Percentiles rank a stretch among this genome's conserved stretches.
phyloP scores from a whole-genome alignment of 2,113 vertebrate genomes.

The Mustelus asterias region DNA sequence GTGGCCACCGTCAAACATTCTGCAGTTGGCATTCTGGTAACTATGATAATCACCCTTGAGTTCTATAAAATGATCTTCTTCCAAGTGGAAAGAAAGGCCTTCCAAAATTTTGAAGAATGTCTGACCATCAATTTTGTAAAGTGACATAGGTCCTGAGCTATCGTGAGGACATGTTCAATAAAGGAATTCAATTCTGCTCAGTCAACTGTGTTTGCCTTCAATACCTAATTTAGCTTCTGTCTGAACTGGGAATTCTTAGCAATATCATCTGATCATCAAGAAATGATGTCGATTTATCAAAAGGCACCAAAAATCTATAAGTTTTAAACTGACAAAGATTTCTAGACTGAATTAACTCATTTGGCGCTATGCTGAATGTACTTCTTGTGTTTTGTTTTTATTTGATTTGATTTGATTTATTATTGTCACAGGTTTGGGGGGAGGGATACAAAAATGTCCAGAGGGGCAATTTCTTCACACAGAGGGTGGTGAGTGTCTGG shows the following conservation, averaged over 20 bases:
- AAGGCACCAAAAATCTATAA: neutral
- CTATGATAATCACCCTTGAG: neutral
- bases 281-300: neutral
- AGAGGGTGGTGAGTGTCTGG: too few species aligned
- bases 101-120: neutral
- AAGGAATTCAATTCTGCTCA: neutral
- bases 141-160: neutral
- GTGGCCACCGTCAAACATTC: neutral
- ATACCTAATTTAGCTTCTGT: neutral
- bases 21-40: neutral
- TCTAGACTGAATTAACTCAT: too few species aligned
- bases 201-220: neutral
- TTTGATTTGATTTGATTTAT: too few species aligned
- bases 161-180: neutral
- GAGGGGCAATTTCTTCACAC: too few species aligned
- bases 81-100: neutral
- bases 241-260: neutral
- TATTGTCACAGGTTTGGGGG: too few species aligned
- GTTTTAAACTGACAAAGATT: too few species aligned
- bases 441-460: too few species aligned
- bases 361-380: too few species aligned
- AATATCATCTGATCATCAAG: neutral
- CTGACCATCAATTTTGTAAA: neutral
- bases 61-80: neutral
- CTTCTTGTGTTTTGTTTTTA: too few species aligned